phyloP scores from a whole-genome alignment of 1,140 invertebrate genomes.

The Apis mellifera region DNA sequence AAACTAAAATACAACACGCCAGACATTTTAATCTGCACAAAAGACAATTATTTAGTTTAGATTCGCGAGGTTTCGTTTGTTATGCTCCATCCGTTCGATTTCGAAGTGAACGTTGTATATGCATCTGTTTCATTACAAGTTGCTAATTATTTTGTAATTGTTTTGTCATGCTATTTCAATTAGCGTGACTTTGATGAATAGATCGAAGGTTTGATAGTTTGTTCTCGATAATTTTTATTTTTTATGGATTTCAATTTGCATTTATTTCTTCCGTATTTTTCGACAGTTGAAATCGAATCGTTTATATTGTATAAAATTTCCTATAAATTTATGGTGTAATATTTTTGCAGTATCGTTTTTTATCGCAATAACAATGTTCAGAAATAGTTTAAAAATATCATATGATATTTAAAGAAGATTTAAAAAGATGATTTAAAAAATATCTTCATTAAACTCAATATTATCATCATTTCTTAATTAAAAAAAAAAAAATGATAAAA shows the following conservation, averaged over 20 bases:
- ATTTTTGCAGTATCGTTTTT: neutral
- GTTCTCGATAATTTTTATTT: neutral
- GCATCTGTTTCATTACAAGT: slow-evolving; percentile 32
- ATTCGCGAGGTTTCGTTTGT: neutral
- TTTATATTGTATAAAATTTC: neutral
- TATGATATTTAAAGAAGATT: too few species aligned
- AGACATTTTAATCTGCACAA: slow-evolving; percentile 71
- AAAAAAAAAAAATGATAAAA: too few species aligned
- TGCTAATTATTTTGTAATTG: slow-evolving; percentile 59
- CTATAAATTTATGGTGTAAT: neutral
- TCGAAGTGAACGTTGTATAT: neutral
- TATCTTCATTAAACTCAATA: too few species aligned
- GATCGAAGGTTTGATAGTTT: neutral
- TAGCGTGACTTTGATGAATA: neutral
- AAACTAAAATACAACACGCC: slow-evolving; percentile 83
- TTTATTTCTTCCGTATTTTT: too few species aligned
- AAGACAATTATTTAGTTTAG: neutral
- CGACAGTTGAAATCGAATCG: neutral
- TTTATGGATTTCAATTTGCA: neutral
- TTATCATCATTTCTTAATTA: too few species aligned
- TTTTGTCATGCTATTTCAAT: slow-evolving; percentile 45
- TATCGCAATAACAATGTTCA: too few species aligned
- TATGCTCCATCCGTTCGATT: neutral
- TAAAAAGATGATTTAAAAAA: neutral
- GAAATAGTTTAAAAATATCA: neutral